Evolutionary conservation across 2,797 vertebrate species (phyloP).

Genomic region (Glossophaga mutica): DNA sequence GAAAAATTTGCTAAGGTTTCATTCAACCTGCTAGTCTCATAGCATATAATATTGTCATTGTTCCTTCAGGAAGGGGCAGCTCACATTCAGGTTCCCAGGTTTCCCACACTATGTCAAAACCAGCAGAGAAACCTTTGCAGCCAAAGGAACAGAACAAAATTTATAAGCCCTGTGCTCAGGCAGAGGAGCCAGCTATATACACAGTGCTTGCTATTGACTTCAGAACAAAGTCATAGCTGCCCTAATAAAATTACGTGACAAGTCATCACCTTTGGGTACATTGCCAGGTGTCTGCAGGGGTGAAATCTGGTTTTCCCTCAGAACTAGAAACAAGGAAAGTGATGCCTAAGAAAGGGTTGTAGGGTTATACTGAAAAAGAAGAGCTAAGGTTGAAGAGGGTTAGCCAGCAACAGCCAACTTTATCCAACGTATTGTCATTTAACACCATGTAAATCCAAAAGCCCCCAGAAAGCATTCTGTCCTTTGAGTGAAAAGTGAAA

Average conservation of each 20-base stretch:
- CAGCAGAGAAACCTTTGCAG: slow-evolving; percentile 69
- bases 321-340: slow-evolving; percentile 19
- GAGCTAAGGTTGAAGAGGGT: background rate
- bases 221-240: slow-evolving; percentile 65
- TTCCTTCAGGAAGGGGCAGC: slow-evolving; percentile 63
- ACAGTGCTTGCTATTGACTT: slow-evolving; percentile 51
- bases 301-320: background rate
- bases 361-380: background rate
- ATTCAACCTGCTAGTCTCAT: slow-evolving; percentile 56
- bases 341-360: background rate
- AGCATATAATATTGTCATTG: slow-evolving; percentile 59
- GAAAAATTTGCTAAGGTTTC: slow-evolving; percentile 69
- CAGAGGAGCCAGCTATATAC: slow-evolving; percentile 59
- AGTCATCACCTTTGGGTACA: background rate
- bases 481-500: slow-evolving; percentile 44
- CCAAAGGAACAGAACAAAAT: slow-evolving; percentile 50
- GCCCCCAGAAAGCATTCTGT: slow-evolving; percentile 42
- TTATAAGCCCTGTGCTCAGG: slow-evolving; percentile 63
- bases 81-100: slow-evolving; percentile 62
- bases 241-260: slow-evolving; percentile 37
- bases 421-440: background rate
- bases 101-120: slow-evolving; percentile 59
- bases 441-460: background rate
- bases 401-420: slow-evolving; percentile 10
- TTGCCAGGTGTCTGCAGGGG: slow-evolving; percentile 30